Evolutionary conservation across 1,140 invertebrate species (phyloP).

Genomic region (Oedothorax gibbosus): DNA sequence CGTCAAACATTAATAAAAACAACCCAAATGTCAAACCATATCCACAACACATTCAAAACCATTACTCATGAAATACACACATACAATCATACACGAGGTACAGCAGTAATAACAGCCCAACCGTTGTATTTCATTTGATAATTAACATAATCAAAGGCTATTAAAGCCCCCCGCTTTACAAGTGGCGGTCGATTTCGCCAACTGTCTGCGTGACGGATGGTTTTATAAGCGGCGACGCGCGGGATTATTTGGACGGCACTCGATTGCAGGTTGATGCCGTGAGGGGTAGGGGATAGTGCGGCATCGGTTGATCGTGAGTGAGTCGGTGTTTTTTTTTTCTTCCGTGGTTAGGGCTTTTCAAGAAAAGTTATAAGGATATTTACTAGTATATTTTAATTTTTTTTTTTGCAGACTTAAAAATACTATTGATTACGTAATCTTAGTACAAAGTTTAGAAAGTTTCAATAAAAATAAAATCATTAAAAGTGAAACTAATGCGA

Average conservation of each 20-base stretch:
- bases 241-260: conserved; percentile 12
- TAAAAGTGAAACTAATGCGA: no score
- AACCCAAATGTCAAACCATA: no score
- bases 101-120: conserved; percentile 8
- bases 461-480: neutral
- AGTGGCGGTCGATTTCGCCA: no score
- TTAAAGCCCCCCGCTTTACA: conserved; percentile 1
- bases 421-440: neutral
- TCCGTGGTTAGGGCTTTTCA: neutral
- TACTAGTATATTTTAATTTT: neutral
- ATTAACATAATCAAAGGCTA: conserved; percentile 57
- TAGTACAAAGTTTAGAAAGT: neutral
- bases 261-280: neutral
- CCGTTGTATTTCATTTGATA: conserved; percentile 56
- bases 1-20: no score
- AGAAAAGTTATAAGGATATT: neutral
- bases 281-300: neutral
- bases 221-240: conserved; percentile 44
- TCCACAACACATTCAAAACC: no score
- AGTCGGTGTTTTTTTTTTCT: conserved; percentile 16
- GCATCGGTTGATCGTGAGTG: neutral
- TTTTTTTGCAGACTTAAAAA: neutral
- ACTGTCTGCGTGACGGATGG: conserved; percentile 34
- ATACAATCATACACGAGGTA: no score
- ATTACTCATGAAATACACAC: no score